Evolutionary conservation across 2,113 vertebrate genomes (phyloP).

Genomic region (Myotis davidii): DNA sequence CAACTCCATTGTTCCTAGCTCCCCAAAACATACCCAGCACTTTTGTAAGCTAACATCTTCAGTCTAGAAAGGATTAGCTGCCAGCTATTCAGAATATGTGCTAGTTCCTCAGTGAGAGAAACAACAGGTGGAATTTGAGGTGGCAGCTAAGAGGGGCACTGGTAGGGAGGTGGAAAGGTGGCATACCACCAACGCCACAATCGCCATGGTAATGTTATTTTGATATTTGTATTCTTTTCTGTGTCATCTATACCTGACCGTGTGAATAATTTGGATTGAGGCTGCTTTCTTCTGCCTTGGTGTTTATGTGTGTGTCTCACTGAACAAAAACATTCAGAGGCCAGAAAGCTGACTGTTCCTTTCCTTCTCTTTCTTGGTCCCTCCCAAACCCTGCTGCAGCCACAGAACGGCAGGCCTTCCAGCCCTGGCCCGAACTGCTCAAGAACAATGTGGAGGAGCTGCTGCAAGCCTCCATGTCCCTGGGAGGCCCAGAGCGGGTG

Average conservation of each 20-base stretch:
- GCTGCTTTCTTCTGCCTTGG: background rate
- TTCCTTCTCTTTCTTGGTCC: background rate
- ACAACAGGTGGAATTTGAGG: background rate
- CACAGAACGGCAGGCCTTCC: conserved; percentile 52
- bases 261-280: background rate
- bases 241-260: background rate
- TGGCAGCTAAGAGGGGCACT: background rate
- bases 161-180: background rate
- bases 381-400: background rate
- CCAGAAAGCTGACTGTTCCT: background rate
- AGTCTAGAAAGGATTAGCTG: conserved; percentile 7
- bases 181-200: too few relatives aligned
- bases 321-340: background rate
- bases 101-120: background rate
- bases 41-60: background rate
- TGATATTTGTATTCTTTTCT: background rate
- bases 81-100: background rate
- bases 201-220: background rate
- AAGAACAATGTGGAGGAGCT: conserved; percentile 64
- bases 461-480: conserved; percentile 63
- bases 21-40: background rate
- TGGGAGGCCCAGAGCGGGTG: conserved; percentile 62
- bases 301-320: background rate
- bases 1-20: background rate
- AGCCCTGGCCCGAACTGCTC: conserved; percentile 60